Evolutionary conservation across 1,140 invertebrate species (phyloP), one percentile per base, ranked within the genome.

Genomic region (Eueides isabella): DNA sequence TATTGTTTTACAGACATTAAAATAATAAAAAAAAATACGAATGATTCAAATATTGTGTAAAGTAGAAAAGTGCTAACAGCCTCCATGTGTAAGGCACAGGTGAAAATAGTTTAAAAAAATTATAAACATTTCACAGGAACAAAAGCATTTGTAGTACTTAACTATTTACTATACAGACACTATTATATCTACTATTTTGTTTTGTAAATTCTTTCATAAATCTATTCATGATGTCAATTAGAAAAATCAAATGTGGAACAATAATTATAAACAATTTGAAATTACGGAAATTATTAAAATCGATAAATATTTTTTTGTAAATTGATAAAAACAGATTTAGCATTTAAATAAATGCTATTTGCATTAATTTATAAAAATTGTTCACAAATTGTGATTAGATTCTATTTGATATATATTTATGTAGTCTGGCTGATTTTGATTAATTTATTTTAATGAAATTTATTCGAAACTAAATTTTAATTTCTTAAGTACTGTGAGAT

Each of bases 31-130:
- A 55, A 55, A 44, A n/a, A 44, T 44, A 44, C 16, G 0, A 55
- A 55, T 55, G 23, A 55, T 55, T 55, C 2, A 23, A 55, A 55
- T 12, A 55, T 44, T 55, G 19, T 55, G 48, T 11, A 6, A 55
- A 23, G 19, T 55, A 26, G 9, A 7, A 23, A 16, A 16, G 12
- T 55, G 12, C 48, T 55, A 55, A 55, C 48, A 55, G 48, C 48
- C 48, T 55, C 11, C 48, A 55, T 55, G 11, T 23, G 48, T 69
- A 69, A 69, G 67, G 67, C 67, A 69, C 67, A 61, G 48, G 67
- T 31, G 67, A 61, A 30, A 55, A 23, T 55, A 55, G 23, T 55
- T 55, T 41, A 9, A 55, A 3, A 55, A 48, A 48, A 23, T 48
- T 19, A 48, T 16, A 31, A 23, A 63, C 12, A 63, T 19, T 29